Evolutionary conservation across 2,113 vertebrate species (phyloP), one percentile per base, ranked within the genome.

Genomic region (Athene cunicularia): DNA sequence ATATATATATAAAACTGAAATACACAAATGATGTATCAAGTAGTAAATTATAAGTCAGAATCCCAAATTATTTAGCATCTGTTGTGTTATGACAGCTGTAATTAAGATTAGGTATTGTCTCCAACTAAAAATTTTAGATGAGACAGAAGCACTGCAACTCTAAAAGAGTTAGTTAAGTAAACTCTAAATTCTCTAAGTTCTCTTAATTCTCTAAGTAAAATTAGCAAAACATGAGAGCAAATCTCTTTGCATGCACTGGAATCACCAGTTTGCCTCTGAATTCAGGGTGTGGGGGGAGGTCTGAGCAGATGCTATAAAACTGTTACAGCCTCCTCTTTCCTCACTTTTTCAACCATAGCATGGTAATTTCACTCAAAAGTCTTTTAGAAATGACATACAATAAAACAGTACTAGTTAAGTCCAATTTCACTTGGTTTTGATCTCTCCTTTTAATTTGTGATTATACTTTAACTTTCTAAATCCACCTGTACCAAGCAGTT

Each of bases 261-360:
- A 75, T 67, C 39, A 74, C 53, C 23, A 74, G 20, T 33, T 81
- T 85, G 37, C 16, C 23, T 88, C 30, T 6, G 12, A 58, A 37
- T 37, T 3, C 1, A 7, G 4, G 14, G 0, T 45, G 1, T 2
- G 3, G 4, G 5, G 12, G 1, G 7, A 27, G 53, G 14, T 43
- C 30, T 47, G 22, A 76, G 27, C 28, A 92, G 68, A 45, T 50
- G 24, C 28, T 32, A 26, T 24, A 52, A 70, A 75, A 80, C 32
- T 72, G 7, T 19, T 81, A 81, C 5, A 71, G 23, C 21, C 41
- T 76, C 26, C 9, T 86, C n/a, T 53, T 62, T n/a, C 24, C 39
- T 19, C 41, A 35, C 27, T 80, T 90, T 50, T 84, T 50, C 80
- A 86, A 58, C 21, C 5, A 23, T 0, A 68, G 21, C 10, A 35